These are phyloP conservation scores for Cephalophus harveyi DNA, from an alignment of 2,113 vertebrate species.

Conservation along the genomic window DNA sequence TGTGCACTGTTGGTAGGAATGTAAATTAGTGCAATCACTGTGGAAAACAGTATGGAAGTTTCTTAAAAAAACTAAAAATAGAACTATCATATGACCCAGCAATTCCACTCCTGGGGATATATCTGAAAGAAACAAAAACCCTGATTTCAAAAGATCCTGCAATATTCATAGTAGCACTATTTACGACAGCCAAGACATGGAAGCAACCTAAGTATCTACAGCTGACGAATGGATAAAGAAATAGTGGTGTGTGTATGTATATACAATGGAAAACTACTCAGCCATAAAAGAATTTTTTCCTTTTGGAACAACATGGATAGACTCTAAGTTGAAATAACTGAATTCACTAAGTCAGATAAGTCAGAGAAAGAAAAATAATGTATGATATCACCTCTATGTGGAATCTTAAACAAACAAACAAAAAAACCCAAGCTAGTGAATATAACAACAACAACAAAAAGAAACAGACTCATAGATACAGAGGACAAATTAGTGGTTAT, in stretches of 20 bases:
- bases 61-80: neutral
- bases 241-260: neutral
- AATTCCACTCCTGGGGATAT: neutral
- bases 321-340: neutral
- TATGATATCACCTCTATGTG: neutral
- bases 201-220: neutral
- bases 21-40: neutral
- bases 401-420: neutral
- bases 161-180: neutral
- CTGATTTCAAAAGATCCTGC: neutral
- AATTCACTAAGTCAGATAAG: neutral
- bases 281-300: neutral
- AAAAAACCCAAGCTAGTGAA: neutral
- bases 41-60: neutral
- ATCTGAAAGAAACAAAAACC: neutral
- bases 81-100: neutral
- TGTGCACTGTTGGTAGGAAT: neutral
- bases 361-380: neutral
- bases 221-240: neutral
- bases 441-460: neutral
- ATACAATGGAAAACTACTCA: neutral
- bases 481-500: neutral
- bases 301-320: neutral
- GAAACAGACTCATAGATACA: neutral
- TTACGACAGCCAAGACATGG: neutral